Evolutionary conservation across 2,888 invertebrate species (phyloP).

Genomic region (Trichogramma evanescens): DNA sequence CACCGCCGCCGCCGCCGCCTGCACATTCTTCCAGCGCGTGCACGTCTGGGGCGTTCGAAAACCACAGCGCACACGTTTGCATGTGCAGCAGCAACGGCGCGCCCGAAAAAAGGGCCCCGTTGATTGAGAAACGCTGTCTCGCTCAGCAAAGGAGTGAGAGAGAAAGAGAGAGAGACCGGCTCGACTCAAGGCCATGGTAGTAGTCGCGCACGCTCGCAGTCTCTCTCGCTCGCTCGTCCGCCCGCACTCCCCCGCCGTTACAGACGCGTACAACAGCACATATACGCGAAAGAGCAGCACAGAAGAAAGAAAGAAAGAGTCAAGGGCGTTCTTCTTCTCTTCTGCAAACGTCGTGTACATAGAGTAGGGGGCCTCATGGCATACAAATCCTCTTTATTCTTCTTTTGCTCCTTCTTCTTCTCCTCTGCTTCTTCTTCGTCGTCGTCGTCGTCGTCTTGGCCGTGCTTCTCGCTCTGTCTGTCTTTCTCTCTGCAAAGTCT

Average conservation of each 20-base stretch:
- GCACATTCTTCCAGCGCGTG: too few species aligned
- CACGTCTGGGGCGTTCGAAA: not conserved
- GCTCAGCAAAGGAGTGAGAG: not conserved
- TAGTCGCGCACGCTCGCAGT: too few species aligned
- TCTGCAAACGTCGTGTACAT: too few species aligned
- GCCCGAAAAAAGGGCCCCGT: slow-evolving; percentile 7
- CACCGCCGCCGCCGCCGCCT: too few species aligned
- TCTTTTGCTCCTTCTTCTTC: slow-evolving; percentile 7
- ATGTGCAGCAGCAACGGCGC: not conserved
- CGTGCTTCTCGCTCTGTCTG: not conserved
- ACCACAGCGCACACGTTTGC: not conserved
- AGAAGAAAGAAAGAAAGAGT: slow-evolving; percentile 1
- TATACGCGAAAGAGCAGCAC: too few species aligned
- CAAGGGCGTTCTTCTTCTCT: not conserved
- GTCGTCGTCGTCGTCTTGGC: too few species aligned
- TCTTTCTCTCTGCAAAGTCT: slow-evolving; percentile 7
- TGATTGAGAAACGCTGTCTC: slow-evolving; percentile 43
- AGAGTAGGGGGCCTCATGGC: not conserved
- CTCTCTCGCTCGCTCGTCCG: too few species aligned
- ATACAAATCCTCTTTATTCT: slow-evolving; percentile 10
- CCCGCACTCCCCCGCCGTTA: too few species aligned
- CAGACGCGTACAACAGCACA: too few species aligned
- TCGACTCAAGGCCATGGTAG: not conserved
- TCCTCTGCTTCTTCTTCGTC: slow-evolving; percentile 11
- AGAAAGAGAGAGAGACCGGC: slow-evolving; percentile 4